Conservation (phyloP, 2,113 vertebrate genomes). For the Tenrec ecaudatus region DNA sequence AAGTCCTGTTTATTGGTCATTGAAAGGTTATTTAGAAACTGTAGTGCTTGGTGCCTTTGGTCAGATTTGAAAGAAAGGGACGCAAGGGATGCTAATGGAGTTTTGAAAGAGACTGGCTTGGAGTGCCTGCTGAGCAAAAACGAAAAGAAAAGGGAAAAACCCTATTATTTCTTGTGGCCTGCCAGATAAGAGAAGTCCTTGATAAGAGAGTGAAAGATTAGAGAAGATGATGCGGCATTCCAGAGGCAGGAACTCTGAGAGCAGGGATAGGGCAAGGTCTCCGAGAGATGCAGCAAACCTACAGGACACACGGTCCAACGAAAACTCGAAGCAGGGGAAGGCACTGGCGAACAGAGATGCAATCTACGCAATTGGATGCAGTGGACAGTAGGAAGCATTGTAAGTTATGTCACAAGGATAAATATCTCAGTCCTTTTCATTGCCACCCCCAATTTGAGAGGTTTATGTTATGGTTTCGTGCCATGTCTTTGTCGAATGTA, state of each 20-base stretch:
- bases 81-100: slow-evolving; percentile 42
- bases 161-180: slow-evolving; percentile 27
- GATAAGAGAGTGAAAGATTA: slow-evolving; percentile 50
- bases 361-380: slow-evolving; percentile 13
- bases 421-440: slow-evolving; percentile 45
- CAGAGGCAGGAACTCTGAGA: slow-evolving; percentile 31
- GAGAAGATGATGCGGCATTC: slow-evolving; percentile 24
- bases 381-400: not conserved
- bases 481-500: slow-evolving; percentile 28
- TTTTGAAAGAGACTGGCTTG: not conserved
- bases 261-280: not conserved
- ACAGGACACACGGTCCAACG: not conserved
- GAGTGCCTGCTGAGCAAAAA: not conserved
- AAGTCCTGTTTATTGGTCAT: not conserved
- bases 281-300: not conserved
- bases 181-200: slow-evolving; percentile 42
- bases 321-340: slow-evolving; percentile 44
- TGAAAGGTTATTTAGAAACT: slow-evolving; percentile 63
- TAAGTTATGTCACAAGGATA: not conserved
- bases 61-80: slow-evolving; percentile 39
- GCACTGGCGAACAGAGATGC: not conserved
- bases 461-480: not conserved
- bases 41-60: not conserved
- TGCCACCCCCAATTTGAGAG: not conserved
- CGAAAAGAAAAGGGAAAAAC: not conserved